phyloP scores from a whole-genome alignment of 2,888 invertebrate genomes.

The Terebella lapidaria region DNA sequence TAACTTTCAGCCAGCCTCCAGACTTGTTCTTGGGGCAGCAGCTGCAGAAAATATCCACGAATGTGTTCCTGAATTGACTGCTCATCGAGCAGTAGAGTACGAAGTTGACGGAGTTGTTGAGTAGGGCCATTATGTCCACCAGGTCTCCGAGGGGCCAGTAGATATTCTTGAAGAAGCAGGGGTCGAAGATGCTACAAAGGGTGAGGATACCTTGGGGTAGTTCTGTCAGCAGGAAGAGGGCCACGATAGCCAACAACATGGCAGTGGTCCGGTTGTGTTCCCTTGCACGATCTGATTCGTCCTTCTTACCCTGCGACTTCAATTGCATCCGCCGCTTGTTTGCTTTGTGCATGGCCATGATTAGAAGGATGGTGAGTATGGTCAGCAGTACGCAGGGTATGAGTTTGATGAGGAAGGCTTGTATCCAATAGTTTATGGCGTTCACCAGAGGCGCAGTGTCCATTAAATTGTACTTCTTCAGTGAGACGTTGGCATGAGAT shows the following conservation, averaged over 20 bases:
- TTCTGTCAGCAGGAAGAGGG: no score
- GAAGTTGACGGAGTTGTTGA: slow-evolving; percentile 90
- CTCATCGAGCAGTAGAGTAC: slow-evolving; percentile 92
- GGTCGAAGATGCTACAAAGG: slow-evolving; percentile 71
- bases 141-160: no score
- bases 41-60: no score
- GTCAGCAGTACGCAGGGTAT: no score
- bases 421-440: slow-evolving; percentile 80
- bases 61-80: no score
- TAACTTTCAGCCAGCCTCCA: no score
- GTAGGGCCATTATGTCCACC: slow-evolving; percentile 79
- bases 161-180: slow-evolving; percentile 61
- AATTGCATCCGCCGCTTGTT: slow-evolving; percentile 24
- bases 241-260: no score
- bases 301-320: slow-evolving; percentile 39
- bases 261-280: slow-evolving; percentile 72
- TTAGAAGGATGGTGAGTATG: slow-evolving; percentile 57
- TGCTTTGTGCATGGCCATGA: slow-evolving; percentile 52
- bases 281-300: slow-evolving; percentile 45
- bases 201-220: slow-evolving; percentile 75
- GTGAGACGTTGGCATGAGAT: no score
- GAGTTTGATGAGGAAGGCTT: no score
- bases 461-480: no score
- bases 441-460: no score
- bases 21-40: no score